These are phyloP conservation scores for Eupithecia abbreviata DNA, from an alignment of 2,888 invertebrate genomes.

Conservation along the genomic window DNA sequence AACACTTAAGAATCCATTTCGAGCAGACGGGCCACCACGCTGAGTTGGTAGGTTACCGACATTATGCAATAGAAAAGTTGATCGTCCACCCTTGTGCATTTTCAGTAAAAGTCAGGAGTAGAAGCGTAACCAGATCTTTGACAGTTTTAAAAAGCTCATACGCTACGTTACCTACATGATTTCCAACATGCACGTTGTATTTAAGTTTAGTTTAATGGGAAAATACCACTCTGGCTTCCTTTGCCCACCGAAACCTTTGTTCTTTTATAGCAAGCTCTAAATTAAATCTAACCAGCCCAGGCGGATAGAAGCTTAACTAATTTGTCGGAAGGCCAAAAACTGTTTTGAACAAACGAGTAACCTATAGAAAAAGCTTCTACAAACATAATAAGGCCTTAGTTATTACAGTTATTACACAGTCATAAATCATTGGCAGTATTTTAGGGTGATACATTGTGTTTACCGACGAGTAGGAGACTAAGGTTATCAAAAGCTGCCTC, in stretches of 20 bases:
- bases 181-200: too few relatives aligned
- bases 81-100: background rate
- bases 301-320: background rate
- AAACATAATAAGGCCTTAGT: slow-evolving; percentile 24
- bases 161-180: too few relatives aligned
- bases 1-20: background rate
- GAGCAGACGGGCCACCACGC: background rate
- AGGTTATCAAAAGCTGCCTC: slow-evolving; percentile 36
- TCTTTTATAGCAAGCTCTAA: background rate
- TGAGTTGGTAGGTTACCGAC: background rate
- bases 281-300: background rate
- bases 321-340: background rate
- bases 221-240: too few relatives aligned
- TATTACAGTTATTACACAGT: slow-evolving; percentile 18
- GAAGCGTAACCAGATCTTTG: too few relatives aligned
- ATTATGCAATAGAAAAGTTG: slow-evolving; percentile 1
- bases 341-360: background rate
- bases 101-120: background rate
- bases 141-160: too few relatives aligned
- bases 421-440: slow-evolving; percentile 34
- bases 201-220: too few relatives aligned
- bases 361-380: slow-evolving; percentile 3
- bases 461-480: slow-evolving; percentile 16
- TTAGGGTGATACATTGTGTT: slow-evolving; percentile 29
- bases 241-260: background rate